Conservation (phyloP, 2,113 vertebrate species). For the Struthidea cinerea region DNA sequence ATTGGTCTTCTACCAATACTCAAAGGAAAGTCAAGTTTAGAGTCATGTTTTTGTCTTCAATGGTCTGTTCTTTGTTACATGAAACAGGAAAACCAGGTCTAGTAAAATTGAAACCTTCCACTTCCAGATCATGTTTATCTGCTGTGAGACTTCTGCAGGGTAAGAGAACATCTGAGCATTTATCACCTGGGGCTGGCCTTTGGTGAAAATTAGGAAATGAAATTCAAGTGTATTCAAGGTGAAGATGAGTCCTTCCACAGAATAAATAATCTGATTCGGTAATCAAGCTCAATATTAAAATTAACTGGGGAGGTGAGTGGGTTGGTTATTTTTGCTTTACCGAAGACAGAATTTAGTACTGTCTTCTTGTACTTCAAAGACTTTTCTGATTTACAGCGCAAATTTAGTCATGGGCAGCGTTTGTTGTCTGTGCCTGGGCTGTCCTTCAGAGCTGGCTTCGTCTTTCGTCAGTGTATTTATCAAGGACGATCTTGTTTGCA, state of each 20-base stretch:
- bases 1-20: neutral
- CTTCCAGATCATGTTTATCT: neutral
- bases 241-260: neutral
- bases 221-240: neutral
- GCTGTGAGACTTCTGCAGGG: neutral
- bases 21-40: neutral
- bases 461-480: neutral
- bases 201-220: neutral
- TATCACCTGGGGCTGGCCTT: neutral
- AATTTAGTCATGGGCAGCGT: neutral
- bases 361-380: neutral
- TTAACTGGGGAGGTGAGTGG: neutral
- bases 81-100: neutral
- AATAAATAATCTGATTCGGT: neutral
- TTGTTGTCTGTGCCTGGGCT: neutral
- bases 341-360: neutral
- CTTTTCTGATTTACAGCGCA: neutral
- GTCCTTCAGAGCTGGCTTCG: neutral
- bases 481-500: neutral
- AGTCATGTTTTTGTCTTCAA: neutral
- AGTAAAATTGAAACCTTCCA: neutral
- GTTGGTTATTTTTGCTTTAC: neutral
- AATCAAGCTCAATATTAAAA: neutral
- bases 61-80: neutral
- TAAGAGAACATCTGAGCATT: neutral